Base-by-base conservation (phyloP, 1,140 invertebrate genomes). In the Drosophila bipectinata region DNA sequence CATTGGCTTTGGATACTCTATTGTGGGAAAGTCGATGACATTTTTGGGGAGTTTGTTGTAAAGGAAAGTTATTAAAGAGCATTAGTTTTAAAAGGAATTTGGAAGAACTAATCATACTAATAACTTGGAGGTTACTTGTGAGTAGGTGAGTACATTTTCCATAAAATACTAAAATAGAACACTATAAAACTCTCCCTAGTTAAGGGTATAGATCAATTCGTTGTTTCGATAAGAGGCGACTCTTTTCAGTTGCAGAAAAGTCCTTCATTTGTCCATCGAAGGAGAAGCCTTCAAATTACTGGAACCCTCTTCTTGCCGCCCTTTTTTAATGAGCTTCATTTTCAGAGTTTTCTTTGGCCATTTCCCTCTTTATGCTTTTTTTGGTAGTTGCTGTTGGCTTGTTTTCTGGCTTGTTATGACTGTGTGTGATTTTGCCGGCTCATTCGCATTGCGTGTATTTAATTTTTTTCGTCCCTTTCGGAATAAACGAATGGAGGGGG, bases 291-390 rank as follows among this genome's bases (percentile, higher is more conserved):
- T 63, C 32, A 63, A 66, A 76, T 68, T 37, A 73, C 64, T 62
- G 61, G 61, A 53, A 52, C 49, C 71, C 60, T 66, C 56, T 79
- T 69, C 67, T 63, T 66, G 57, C 21, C 71, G 28, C 45, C 57
- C 68, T 59, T 76, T 85, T 87, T 87, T 87, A 87, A 87, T 88
- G 83, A 88, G 83, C 83, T 72, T 63, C 69, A 53, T 54, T 72
- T 64, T 62, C 63, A 15, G 53, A 49, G 56, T 76, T 68, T 56
- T 55, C 21, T 10, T 26, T 6, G 28, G 18, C 37, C 47, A 14
- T 37, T 30, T n/a, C 21, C 21, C 7, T 48, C 30, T 62, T 62
- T 53, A 34, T 37, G 6, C n/a, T 56, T 52, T 57, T 64, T 56
- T 51, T 76, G 56, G 41, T 48, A 21, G 30, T 44, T 26, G 14